Percentiles rank a stretch among this genome's conserved stretches.
phyloP scores from a whole-genome alignment of 1,140 invertebrate species.

The Holcopasites calliopsidis region DNA sequence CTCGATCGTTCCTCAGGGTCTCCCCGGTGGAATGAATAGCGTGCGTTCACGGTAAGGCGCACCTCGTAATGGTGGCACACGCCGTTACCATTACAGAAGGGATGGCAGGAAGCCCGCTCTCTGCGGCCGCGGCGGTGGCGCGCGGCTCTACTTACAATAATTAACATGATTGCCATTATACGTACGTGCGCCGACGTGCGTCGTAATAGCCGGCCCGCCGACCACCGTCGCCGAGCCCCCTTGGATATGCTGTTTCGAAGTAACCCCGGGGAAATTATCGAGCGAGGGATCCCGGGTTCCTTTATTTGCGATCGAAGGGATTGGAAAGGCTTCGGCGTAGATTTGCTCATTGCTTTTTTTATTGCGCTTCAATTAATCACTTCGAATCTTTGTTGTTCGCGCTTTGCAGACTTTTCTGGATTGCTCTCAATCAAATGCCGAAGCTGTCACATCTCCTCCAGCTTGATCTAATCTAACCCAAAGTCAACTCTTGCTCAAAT shows the following conservation, averaged over 20 bases:
- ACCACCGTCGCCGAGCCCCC: slow-evolving; percentile 53
- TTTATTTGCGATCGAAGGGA: too few relatives aligned
- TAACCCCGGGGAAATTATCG: neutral
- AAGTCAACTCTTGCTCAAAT: too few relatives aligned
- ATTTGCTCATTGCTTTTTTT: too few relatives aligned
- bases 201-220: slow-evolving; percentile 63
- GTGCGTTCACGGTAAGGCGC: slow-evolving; percentile 77
- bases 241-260: slow-evolving; percentile 39
- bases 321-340: too few relatives aligned
- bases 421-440: too few relatives aligned
- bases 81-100: slow-evolving; percentile 69
- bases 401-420: too few relatives aligned
- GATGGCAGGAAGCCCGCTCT: slow-evolving; percentile 21
- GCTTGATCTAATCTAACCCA: too few relatives aligned
- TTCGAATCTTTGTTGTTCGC: too few relatives aligned
- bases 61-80: slow-evolving; percentile 76
- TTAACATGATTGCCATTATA: slow-evolving; percentile 79
- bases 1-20: slow-evolving; percentile 20
- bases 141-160: slow-evolving; percentile 74
- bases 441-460: too few relatives aligned
- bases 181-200: slow-evolving; percentile 67
- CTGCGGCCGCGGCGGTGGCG: slow-evolving; percentile 26
- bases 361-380: too few relatives aligned
- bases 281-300: too few relatives aligned
- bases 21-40: slow-evolving; percentile 71